phyloP scores from a whole-genome alignment of 2,888 invertebrate species.

The Lasioglossum calceatum region DNA sequence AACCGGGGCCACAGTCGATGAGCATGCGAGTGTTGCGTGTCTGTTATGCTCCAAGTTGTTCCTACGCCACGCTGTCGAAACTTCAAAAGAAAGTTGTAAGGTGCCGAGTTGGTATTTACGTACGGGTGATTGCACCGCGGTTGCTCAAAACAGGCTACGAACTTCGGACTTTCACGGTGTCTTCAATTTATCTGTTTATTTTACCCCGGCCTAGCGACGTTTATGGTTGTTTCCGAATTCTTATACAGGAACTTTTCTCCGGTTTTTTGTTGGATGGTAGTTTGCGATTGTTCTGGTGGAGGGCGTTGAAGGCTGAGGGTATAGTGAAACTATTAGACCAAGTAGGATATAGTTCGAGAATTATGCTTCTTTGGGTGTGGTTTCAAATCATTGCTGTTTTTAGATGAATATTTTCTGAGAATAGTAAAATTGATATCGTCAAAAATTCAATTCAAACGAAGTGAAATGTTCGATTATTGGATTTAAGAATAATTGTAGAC shows the following conservation, averaged over 20 bases:
- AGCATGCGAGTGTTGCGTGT: background rate
- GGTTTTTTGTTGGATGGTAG: background rate
- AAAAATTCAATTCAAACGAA: background rate
- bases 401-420: background rate
- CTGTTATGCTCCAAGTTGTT: background rate
- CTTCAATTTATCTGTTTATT: background rate
- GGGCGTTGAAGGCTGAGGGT: background rate
- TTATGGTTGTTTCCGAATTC: background rate
- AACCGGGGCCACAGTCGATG: constrained; percentile 13
- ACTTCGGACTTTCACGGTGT: background rate
- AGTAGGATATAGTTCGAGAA: background rate
- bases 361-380: background rate
- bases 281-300: background rate
- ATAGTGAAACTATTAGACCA: background rate
- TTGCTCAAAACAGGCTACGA: background rate
- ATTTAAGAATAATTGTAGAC: background rate
- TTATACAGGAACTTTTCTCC: background rate
- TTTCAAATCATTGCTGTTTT: background rate
- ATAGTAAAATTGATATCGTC: background rate
- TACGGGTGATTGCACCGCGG: background rate
- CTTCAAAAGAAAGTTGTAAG: constrained; percentile 6
- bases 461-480: background rate
- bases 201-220: background rate
- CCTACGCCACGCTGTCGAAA: background rate
- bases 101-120: background rate